Conservation (phyloP, 2,113 vertebrate species). For the Ammospiza caudacuta region DNA sequence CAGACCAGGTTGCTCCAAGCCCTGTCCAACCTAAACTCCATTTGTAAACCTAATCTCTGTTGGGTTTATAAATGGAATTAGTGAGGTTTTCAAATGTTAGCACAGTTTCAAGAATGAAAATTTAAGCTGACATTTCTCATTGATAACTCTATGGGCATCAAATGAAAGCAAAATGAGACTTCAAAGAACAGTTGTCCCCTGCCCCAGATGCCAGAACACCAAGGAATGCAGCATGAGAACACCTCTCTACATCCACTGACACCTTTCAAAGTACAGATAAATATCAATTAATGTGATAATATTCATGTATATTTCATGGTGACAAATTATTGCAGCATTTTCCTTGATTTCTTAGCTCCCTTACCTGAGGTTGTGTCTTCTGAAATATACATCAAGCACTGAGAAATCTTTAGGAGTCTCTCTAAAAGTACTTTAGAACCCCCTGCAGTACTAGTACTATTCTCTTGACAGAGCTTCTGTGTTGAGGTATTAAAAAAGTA, state of each 20-base stretch:
- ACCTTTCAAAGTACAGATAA: background rate
- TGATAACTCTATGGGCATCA: background rate
- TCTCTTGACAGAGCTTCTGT: background rate
- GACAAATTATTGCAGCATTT: background rate
- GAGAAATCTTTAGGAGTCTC: background rate
- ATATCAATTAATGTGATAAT: background rate
- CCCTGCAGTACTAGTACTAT: no score
- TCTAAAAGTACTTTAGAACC: background rate
- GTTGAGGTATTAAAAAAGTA: background rate
- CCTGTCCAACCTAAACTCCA: background rate
- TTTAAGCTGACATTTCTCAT: background rate
- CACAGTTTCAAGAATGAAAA: background rate
- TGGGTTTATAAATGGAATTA: background rate
- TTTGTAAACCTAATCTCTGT: background rate
- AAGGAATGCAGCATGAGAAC: background rate
- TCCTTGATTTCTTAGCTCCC: background rate
- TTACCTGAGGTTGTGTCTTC: background rate
- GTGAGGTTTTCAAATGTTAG: background rate
- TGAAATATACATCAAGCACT: background rate
- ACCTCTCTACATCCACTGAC: background rate
- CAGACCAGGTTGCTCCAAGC: background rate
- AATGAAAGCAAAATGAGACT: background rate
- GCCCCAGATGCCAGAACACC: background rate
- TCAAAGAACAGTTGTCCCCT: background rate
- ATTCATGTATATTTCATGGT: fast-evolving